Evolutionary conservation across 2,113 vertebrate species (phyloP).

Genomic region (Piaya cayana): DNA sequence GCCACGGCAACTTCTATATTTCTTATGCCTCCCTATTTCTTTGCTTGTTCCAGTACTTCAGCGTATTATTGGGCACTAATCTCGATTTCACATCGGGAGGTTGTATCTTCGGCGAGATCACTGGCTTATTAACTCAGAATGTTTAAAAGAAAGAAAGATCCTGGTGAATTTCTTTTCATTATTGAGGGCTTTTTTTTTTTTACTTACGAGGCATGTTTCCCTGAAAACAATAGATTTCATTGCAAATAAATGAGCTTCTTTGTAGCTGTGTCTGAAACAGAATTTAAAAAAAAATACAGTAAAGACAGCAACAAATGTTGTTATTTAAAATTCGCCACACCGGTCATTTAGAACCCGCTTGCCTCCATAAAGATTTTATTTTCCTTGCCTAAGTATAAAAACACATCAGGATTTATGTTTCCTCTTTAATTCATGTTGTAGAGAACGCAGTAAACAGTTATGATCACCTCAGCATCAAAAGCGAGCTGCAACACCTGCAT

Average conservation of each 20-base stretch:
- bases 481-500: neutral
- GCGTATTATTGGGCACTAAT: constrained; percentile 14
- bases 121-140: constrained; percentile 19
- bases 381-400: neutral
- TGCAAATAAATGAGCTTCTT: constrained; percentile 10
- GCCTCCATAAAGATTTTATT: neutral
- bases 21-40: neutral
- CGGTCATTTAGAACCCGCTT: neutral
- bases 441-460: neutral
- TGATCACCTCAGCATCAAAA: neutral
- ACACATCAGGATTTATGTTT: neutral
- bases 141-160: neutral
- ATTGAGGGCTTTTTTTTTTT: constrained; percentile 1
- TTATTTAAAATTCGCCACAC: neutral
- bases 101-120: neutral
- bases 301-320: neutral
- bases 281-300: neutral
- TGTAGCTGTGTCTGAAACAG: neutral
- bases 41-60: constrained; percentile 19
- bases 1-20: neutral
- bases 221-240: neutral
- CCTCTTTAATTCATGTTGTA: neutral
- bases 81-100: constrained; percentile 31
- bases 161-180: constrained; percentile 15
- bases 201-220: constrained; percentile 22